Evolutionary conservation across 2,797 vertebrate genomes (phyloP).

Genomic region (Enteromius anoplus): DNA sequence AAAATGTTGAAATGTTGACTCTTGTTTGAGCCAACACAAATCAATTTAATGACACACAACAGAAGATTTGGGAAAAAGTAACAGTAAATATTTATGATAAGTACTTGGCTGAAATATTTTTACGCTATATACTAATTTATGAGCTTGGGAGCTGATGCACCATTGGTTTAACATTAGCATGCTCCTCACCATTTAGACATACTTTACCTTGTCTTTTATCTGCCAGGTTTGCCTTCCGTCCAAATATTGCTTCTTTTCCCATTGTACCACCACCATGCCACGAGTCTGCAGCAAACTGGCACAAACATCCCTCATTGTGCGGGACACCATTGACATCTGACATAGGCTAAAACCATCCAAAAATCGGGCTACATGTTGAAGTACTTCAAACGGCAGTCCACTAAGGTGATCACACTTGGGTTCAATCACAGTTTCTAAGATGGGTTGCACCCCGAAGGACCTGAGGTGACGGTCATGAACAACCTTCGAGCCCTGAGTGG

Average conservation of each 20-base stretch:
- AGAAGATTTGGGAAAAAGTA: no score
- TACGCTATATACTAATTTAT: background rate
- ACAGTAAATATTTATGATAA: no score
- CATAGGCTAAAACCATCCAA: conserved; percentile 96
- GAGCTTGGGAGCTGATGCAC: background rate
- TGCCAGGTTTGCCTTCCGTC: conserved; percentile 86
- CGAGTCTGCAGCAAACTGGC: conserved; percentile 92
- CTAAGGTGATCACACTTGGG: conserved; percentile 86
- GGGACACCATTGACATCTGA: conserved; percentile 93
- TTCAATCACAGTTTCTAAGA: conserved; percentile 71
- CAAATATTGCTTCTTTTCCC: conserved; percentile 84
- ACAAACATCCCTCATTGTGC: conserved; percentile 94
- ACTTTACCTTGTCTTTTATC: conserved; percentile 88
- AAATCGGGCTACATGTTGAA: conserved; percentile 92
- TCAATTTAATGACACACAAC: no score
- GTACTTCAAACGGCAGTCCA: conserved; percentile 90
- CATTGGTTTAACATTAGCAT: background rate
- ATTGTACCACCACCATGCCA: conserved; percentile 94
- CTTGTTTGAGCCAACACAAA: no score
- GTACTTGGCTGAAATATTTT: no score
- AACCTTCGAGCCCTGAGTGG: conserved; percentile 84
- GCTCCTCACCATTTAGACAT: background rate
- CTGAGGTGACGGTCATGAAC: conserved; percentile 90
- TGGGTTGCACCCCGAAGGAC: conserved; percentile 91
- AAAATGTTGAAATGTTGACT: no score